phyloP scores from a whole-genome alignment of 2,797 vertebrate genomes.

The Anisognathus igniventris region DNA sequence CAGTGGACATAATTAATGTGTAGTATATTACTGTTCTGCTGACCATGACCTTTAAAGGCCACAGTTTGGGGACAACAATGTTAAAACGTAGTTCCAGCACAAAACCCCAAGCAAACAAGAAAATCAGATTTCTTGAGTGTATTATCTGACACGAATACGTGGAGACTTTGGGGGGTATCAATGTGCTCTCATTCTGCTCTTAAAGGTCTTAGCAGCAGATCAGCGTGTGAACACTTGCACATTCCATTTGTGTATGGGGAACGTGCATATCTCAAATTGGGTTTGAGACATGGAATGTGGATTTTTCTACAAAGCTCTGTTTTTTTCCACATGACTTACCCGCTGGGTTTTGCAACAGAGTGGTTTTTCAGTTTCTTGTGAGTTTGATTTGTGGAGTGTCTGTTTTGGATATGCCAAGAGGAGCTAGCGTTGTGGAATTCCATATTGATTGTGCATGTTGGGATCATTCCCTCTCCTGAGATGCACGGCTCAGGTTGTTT shows the following conservation, averaged over 20 bases:
- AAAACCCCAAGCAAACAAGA: not conserved
- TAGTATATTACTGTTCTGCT: not conserved
- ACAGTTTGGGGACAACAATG: not conserved
- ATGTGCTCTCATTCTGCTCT: not conserved
- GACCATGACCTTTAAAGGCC: not conserved
- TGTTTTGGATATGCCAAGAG: not conserved
- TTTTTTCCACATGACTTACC: not conserved
- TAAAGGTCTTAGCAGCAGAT: not conserved
- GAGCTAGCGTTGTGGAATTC: not conserved
- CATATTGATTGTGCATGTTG: not conserved
- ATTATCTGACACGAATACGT: not conserved
- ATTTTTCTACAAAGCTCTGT: not conserved
- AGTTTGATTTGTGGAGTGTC: slow-evolving; percentile 5
- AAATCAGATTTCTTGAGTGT: not conserved
- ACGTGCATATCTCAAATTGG: not conserved
- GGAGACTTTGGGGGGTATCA: rapidly evolving
- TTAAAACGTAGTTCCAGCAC: not conserved
- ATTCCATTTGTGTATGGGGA: not conserved
- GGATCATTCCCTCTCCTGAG: not conserved
- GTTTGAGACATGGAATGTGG: not conserved
- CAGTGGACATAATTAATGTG: not conserved
- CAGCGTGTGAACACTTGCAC: not conserved
- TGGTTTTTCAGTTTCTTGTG: not conserved
- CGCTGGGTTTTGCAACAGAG: not conserved
- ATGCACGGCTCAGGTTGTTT: not conserved